Percentiles rank a stretch among this genome's conserved stretches.
Conservation (phyloP, 1,140 invertebrate genomes). For the Geopemphigus sp. region DNA sequence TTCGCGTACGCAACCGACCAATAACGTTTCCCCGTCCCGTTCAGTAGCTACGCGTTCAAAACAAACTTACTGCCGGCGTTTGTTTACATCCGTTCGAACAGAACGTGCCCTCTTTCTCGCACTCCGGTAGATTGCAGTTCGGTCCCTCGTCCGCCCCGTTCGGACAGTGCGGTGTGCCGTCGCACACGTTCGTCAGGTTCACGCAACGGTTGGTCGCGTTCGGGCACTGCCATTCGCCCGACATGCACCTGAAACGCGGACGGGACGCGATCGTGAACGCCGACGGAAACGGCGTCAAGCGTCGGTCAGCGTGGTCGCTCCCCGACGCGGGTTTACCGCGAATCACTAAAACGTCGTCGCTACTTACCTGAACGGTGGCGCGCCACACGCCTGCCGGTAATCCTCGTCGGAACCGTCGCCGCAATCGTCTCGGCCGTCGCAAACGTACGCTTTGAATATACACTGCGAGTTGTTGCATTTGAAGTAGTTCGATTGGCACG, state of each 20-base stretch:
- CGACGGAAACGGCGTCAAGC: too few relatives aligned
- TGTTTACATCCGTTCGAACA: conserved; percentile 86
- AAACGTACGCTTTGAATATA: conserved; percentile 90
- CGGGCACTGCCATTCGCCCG: conserved; percentile 81
- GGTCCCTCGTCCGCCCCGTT: conserved; percentile 88
- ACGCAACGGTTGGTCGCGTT: conserved; percentile 74
- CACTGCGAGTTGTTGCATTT: conserved; percentile 86
- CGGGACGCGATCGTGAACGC: too few relatives aligned
- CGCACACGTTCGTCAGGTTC: conserved; percentile 78
- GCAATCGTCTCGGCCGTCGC: conserved; percentile 94
- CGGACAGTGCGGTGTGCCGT: conserved; percentile 81
- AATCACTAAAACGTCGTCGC: too few relatives aligned
- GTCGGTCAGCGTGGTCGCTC: too few relatives aligned
- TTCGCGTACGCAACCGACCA: not conserved
- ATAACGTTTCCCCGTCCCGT: conserved; percentile 13
- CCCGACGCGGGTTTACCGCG: too few relatives aligned
- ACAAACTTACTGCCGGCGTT: conserved; percentile 71
- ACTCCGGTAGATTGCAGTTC: conserved; percentile 77
- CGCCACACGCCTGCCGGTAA: conserved; percentile 68
- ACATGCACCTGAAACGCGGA: conserved; percentile 62
- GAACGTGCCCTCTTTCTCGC: conserved; percentile 66
- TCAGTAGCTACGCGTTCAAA: conserved; percentile 17
- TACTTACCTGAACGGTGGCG: conserved; percentile 63
- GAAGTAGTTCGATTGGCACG: conserved; percentile 74
- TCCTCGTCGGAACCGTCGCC: conserved; percentile 92